These are phyloP conservation scores for Bombus consobrinus DNA, from an alignment of 1,140 invertebrate genomes.

Conservation along the genomic window DNA sequence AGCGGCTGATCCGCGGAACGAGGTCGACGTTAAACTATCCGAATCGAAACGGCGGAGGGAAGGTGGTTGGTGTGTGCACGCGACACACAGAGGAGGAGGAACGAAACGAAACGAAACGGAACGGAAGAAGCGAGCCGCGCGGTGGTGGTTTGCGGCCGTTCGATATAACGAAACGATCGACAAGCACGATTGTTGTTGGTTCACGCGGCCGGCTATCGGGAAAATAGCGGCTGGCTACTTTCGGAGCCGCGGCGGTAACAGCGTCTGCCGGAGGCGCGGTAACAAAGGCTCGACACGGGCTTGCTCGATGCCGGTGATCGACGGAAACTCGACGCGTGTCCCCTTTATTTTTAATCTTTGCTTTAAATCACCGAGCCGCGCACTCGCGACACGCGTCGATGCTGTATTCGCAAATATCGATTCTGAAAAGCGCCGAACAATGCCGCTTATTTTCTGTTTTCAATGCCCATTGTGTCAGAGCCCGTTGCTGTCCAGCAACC, in stretches of 20 bases:
- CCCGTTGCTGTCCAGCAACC: slow-evolving; percentile 69
- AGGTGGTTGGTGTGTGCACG: neutral
- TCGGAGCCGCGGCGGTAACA: slow-evolving; percentile 45
- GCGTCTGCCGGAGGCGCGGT: slow-evolving; percentile 29
- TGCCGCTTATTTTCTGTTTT: slow-evolving; percentile 82
- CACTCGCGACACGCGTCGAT: slow-evolving; percentile 69
- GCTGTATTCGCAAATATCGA: slow-evolving; percentile 82
- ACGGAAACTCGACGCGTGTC: slow-evolving; percentile 65
- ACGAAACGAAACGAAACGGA: neutral
- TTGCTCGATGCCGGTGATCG: slow-evolving; percentile 42
- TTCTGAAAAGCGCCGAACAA: slow-evolving; percentile 82
- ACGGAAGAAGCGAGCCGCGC: neutral
- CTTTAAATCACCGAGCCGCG: slow-evolving; percentile 75
- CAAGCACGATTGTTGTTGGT: slow-evolving; percentile 60
- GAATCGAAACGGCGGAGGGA: neutral
- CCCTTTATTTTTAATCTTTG: slow-evolving; percentile 79
- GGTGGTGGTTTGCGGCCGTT: neutral
- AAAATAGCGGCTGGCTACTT: slow-evolving; percentile 56
- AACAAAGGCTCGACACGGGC: slow-evolving; percentile 50
- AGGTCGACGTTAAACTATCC: slow-evolving; percentile 4
- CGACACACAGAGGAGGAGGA: neutral
- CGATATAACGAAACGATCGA: slow-evolving; percentile 51
- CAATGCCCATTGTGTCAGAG: slow-evolving; percentile 79
- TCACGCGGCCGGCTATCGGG: slow-evolving; percentile 57
- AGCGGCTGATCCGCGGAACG: neutral